Conservation (phyloP, 1,140 invertebrate species). For the Chironomus tepperi region DNA sequence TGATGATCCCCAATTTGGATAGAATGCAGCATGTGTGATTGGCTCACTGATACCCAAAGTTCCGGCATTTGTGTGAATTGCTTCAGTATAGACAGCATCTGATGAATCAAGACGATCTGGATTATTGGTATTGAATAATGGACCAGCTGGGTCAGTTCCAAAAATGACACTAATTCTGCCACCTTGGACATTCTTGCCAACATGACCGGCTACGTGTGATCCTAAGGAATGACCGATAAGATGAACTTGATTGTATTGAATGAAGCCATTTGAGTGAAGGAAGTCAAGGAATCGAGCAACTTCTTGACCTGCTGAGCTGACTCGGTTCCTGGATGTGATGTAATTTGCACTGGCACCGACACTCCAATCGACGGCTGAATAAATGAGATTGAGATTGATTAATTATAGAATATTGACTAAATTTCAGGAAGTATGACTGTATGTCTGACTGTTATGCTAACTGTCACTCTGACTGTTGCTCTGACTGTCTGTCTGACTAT, state of each 20-base stretch:
- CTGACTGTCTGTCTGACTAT: too few relatives aligned
- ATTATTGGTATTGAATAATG: slow-evolving; percentile 31
- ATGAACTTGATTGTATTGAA: slow-evolving; percentile 28
- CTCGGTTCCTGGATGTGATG: slow-evolving; percentile 38
- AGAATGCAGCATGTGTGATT: slow-evolving; percentile 46
- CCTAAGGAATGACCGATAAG: not conserved
- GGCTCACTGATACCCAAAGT: slow-evolving; percentile 27
- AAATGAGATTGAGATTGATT: slow-evolving; percentile 47
- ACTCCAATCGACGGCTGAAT: slow-evolving; percentile 50
- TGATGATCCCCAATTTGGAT: slow-evolving; percentile 42
- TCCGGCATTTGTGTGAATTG: slow-evolving; percentile 45
- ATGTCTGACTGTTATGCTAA: too few relatives aligned
- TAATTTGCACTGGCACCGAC: slow-evolving; percentile 45
- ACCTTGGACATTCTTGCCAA: not conserved
- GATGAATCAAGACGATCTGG: slow-evolving; percentile 41
- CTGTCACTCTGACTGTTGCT: too few relatives aligned
- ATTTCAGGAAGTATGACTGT: too few relatives aligned
- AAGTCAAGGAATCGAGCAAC: slow-evolving; percentile 39
- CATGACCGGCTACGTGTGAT: slow-evolving; percentile 16
- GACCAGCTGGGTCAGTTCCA: slow-evolving; percentile 37
- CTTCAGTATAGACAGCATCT: slow-evolving; percentile 45
- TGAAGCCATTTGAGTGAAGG: slow-evolving; percentile 31
- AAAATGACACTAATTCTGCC: slow-evolving; percentile 27
- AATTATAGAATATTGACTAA: too few relatives aligned
- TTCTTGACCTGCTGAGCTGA: slow-evolving; percentile 34